phyloP scores from a whole-genome alignment of 2,113 vertebrate species.

The Sinocyclocheilus rhinocerous region DNA sequence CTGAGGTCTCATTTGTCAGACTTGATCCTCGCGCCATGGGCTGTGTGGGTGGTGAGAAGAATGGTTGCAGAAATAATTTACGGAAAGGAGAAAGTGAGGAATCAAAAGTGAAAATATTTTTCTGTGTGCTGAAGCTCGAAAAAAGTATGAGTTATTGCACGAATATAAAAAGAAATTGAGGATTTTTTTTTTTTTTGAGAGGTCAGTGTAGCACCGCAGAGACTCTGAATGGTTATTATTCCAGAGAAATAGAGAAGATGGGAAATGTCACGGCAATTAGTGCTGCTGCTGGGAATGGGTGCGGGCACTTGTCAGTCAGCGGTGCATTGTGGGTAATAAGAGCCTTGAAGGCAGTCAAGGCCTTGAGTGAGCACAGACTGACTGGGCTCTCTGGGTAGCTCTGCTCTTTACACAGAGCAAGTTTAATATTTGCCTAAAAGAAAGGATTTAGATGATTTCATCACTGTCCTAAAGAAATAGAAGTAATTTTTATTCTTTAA shows the following conservation, averaged over 20 bases:
- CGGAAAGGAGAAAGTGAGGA: not conserved
- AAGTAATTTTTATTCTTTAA: not conserved
- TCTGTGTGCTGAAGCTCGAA: not conserved
- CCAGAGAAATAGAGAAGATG: constrained; percentile 29
- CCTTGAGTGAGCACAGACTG: not conserved
- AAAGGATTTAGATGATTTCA: not conserved
- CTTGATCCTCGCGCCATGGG: not conserved
- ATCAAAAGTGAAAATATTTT: not conserved
- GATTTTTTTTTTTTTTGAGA: not conserved
- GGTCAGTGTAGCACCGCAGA: not conserved
- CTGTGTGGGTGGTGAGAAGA: constrained; percentile 29
- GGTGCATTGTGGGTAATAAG: constrained; percentile 26
- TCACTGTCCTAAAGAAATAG: not conserved
- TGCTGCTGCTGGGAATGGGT: constrained; percentile 10
- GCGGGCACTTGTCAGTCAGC: not conserved
- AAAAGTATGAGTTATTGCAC: not conserved
- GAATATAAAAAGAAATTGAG: not conserved
- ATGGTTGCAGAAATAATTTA: constrained; percentile 30
- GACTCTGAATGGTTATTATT: constrained; percentile 26
- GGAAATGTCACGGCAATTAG: constrained; percentile 38
- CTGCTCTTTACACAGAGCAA: constrained; percentile 5
- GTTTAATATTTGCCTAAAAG: not conserved
- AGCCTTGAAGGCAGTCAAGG: not conserved
- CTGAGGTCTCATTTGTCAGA: not conserved
- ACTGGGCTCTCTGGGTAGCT: not conserved